A percentile compares a stretch with the other conserved stretches of the same genome.
Evolutionary conservation across 2,797 vertebrate genomes (phyloP).

Genomic region (Cryptoblepharus egeriae): DNA sequence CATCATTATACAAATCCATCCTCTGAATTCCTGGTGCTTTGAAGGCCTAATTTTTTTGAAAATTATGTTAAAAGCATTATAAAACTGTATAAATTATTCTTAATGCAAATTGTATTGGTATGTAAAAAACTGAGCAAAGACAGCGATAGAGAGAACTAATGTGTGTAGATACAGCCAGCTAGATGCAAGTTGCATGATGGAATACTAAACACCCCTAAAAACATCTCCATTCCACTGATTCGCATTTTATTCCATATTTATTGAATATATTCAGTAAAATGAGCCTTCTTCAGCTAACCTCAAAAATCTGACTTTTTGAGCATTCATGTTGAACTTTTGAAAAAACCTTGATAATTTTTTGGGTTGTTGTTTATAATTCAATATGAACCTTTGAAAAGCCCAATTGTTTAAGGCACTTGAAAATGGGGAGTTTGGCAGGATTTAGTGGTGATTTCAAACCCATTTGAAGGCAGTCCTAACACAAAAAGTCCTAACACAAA

Average conservation of each 20-base stretch:
- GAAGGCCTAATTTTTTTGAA: not conserved
- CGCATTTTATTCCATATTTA: not conserved
- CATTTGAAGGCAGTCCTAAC: not conserved
- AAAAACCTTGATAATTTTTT: not conserved
- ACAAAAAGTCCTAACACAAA: not conserved
- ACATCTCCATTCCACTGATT: not conserved
- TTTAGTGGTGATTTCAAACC: not conserved
- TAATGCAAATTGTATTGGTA: not conserved
- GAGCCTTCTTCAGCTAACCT: not conserved
- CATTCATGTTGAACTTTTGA: not conserved
- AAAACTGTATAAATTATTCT: not conserved
- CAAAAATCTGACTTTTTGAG: not conserved
- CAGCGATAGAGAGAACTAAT: not conserved
- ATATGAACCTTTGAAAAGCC: not conserved
- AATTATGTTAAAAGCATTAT: slow-evolving; percentile 5
- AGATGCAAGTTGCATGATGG: not conserved
- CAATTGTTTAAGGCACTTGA: not conserved
- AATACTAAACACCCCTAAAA: not conserved
- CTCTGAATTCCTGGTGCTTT: not conserved
- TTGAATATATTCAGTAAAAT: not conserved
- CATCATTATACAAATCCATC: not conserved
- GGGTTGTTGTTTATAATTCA: not conserved
- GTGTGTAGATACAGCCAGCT: not conserved
- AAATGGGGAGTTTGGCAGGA: not conserved
- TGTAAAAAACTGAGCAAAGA: not conserved